Evolutionary conservation across 2,888 invertebrate genomes (phyloP), one percentile per base, ranked within the genome.

Genomic region (Cataglyphis livida): DNA sequence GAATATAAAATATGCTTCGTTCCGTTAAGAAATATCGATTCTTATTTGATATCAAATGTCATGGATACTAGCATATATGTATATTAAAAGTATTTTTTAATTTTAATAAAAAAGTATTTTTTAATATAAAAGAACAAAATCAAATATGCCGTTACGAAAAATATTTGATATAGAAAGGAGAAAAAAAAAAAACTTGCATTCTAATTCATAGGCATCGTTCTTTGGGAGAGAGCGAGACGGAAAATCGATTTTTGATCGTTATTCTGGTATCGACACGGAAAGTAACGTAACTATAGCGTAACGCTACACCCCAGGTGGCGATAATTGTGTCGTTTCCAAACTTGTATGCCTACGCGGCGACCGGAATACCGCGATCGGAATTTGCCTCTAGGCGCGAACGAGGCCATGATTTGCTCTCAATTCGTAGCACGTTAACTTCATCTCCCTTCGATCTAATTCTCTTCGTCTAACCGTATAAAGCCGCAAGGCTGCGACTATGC

Each of bases 241-340:
- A 44, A 38, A 66, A 4, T 82, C 66, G 82, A 82, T 61, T 18
- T 48, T 48, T 51, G n/a, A 51, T 51, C 51, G n/a, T 51, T 70
- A 68, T 25, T 38, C 44, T 73, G 59, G 4, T 38, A 79, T 54
- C 51, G 65, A 51, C 71, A 44, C 74, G 51, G 81, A 68, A 85
- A 73, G 65, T 66, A 84, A 74, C 81, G 85, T 81, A 85, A 89
- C 66, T 82, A 62, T 70, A 70, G 70, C 82, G 62, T 70, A 68
- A 82, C 59, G 32, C 57, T 21, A 25, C 7, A 61, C 35, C 21
- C 84, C 83, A 68, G 81, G 73, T 84, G 87, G 81, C 74, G 78
- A 85, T 90, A 90, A 89, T 87, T 81, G 83, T 81, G 85, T 87
- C 89, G 85, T 88, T 90, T 90, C 85, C 89, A 88, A 88, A 87